Conservation (phyloP, 2,888 invertebrate genomes). For the Eulithis testata region DNA sequence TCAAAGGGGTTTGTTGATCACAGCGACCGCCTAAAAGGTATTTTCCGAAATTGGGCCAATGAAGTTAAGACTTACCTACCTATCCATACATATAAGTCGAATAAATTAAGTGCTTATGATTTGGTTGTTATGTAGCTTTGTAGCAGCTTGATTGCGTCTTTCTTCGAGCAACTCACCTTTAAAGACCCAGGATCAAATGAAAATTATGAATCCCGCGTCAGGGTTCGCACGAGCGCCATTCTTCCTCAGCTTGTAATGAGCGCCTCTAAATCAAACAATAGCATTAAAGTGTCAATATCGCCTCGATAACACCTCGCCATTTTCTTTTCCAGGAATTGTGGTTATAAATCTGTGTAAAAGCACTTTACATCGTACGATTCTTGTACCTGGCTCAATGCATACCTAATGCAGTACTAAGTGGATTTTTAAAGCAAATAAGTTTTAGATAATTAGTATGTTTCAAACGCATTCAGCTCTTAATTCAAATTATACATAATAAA, state of each 20-base stretch:
- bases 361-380: slow-evolving; percentile 37
- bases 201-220: slow-evolving; percentile 63
- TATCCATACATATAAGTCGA: too few relatives aligned
- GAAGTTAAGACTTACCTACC: too few relatives aligned
- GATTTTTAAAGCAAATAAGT: neutral
- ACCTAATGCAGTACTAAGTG: too few relatives aligned
- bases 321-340: slow-evolving; percentile 81
- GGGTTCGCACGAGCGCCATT: slow-evolving; percentile 65
- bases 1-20: too few relatives aligned
- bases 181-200: slow-evolving; percentile 41
- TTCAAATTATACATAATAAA: too few relatives aligned
- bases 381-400: neutral
- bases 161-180: slow-evolving; percentile 7
- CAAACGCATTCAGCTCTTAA: too few relatives aligned
- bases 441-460: too few relatives aligned
- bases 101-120: too few relatives aligned
- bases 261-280: slow-evolving; percentile 83
- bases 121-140: neutral
- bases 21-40: too few relatives aligned
- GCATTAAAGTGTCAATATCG: slow-evolving; percentile 83
- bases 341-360: slow-evolving; percentile 70
- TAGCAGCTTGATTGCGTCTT: neutral
- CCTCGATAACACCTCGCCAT: slow-evolving; percentile 81
- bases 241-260: slow-evolving; percentile 80
- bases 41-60: too few relatives aligned